phyloP scores from a whole-genome alignment of 2,113 vertebrate genomes.

The Grantiella picta region DNA sequence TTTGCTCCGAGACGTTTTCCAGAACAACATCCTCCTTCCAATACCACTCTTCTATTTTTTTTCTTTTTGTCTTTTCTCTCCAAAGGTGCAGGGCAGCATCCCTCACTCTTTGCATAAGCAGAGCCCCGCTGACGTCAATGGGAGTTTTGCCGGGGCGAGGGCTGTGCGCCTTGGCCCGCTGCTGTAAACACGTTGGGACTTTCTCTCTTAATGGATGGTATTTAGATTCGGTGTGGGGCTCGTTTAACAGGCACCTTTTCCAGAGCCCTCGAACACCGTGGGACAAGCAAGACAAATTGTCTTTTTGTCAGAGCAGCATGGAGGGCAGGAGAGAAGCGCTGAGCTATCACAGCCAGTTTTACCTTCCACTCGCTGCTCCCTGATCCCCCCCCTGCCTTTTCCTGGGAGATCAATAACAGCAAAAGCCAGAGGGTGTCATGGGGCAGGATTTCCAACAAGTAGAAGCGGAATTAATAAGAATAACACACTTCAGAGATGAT shows the following conservation, averaged over 20 bases:
- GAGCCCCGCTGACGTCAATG: conserved; percentile 16
- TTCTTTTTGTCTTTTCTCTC: not conserved
- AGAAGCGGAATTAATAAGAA: not conserved
- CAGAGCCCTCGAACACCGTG: conserved; percentile 61
- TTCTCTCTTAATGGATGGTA: conserved; percentile 66
- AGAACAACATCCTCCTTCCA: conserved; percentile 62
- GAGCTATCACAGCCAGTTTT: conserved; percentile 20
- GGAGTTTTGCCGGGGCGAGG: not conserved
- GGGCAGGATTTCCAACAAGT: not conserved
- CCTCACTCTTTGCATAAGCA: not conserved
- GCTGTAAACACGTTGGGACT: conserved; percentile 68
- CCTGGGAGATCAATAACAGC: not conserved
- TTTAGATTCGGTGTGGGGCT: conserved; percentile 64
- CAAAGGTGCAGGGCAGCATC: conserved; percentile 11
- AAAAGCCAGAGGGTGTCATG: not conserved
- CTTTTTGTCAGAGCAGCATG: conserved; percentile 21
- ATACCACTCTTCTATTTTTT: not conserved
- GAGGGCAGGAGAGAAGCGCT: conserved; percentile 17
- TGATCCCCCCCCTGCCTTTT: not conserved
- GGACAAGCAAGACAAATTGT: conserved; percentile 66
- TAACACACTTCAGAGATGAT: not conserved
- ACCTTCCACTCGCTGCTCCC: not conserved
- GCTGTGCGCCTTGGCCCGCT: conserved; percentile 34
- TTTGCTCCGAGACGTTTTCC: conserved; percentile 66
- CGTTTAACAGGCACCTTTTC: conserved; percentile 61